Evolutionary conservation across 2,113 vertebrate genomes (phyloP), one percentile per base, ranked within the genome.

Genomic region (Chamaetylas fuelleborni): DNA sequence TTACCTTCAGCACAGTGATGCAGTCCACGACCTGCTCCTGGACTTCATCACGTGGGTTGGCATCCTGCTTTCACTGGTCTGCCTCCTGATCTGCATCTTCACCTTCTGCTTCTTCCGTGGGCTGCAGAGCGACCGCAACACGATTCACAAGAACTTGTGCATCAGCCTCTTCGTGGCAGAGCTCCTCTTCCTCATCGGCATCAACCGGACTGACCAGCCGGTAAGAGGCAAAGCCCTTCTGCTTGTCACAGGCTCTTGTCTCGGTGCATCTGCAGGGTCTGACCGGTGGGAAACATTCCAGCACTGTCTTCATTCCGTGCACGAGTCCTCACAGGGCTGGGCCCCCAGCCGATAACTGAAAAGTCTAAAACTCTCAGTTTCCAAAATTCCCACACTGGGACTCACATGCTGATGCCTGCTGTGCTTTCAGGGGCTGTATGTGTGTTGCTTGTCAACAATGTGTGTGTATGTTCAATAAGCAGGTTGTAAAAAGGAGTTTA

Each of bases 81-180:
- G 99, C 97, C 99, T 99, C 92, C 98, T 99, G 97, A 99, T 99
- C 97, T 99, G 99, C 98, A 99, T 99, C 98, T 99, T 99, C 98
- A 99, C 99, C 85, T 99, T 99, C 98, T 99, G 99, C 98, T 99
- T 99, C 98, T 99, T 99, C 98, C 99, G 99, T 3, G 99, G 99
- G 36, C 99, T 99, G 67, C 99, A 99, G 97, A 99, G 99, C 3
- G 99, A 99, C 83, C 98, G 99, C 33, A 99, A 99, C 97, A 99
- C 99, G 7, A 99, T 99, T 97, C 99, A 99, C 93, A 99, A 99
- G 97, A 99, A 99, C 95, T 97, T 99, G 77, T 99, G 99, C 94
- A 98, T 99, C 96, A 99, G 99, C 93, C 98, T 99, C 34, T 99
- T 99, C 15, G 98, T 99, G 79, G 99, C 99, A 1, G 99, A 99